phyloP scores from a whole-genome alignment of 2,888 invertebrate species.

The Netelia virgata region DNA sequence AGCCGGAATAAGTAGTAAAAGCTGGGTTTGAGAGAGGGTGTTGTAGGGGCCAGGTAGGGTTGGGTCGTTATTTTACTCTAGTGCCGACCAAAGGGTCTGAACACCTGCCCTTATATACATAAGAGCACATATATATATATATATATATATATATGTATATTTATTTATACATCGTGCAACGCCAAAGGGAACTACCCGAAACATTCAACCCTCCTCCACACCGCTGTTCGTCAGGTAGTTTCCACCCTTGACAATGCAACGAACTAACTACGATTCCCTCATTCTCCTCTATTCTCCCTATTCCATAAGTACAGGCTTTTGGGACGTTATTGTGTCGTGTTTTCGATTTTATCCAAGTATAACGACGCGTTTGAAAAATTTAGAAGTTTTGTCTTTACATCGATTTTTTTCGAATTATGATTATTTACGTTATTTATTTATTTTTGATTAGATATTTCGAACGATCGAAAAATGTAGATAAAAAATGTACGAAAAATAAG shows the following conservation, averaged over 20 bases:
- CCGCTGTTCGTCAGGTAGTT: constrained; percentile 4
- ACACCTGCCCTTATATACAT: constrained; percentile 56
- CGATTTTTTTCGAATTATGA: too few species aligned
- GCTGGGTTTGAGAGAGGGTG: not conserved
- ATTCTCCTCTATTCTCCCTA: not conserved
- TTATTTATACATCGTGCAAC: not conserved
- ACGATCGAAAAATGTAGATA: not conserved
- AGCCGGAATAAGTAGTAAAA: constrained; percentile 15
- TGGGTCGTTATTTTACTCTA: constrained; percentile 53
- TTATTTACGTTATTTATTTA: too few species aligned
- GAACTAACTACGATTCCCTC: not conserved
- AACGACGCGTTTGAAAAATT: not conserved
- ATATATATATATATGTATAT: constrained; percentile 9
- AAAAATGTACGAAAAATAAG: not conserved
- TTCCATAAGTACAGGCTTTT: not conserved
- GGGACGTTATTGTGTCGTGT: not conserved
- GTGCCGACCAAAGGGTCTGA: constrained; percentile 30
- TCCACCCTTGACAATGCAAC: constrained; percentile 19
- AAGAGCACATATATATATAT: not conserved
- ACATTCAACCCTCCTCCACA: constrained; percentile 22
- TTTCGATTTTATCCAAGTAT: not conserved
- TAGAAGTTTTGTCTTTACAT: too few species aligned
- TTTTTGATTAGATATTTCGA: not conserved
- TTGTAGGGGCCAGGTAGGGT: constrained; percentile 50
- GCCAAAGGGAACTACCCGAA: constrained; percentile 48